Evolutionary conservation across 2,888 invertebrate genomes (phyloP).

Genomic region (Ptycholaimellus sp.): DNA sequence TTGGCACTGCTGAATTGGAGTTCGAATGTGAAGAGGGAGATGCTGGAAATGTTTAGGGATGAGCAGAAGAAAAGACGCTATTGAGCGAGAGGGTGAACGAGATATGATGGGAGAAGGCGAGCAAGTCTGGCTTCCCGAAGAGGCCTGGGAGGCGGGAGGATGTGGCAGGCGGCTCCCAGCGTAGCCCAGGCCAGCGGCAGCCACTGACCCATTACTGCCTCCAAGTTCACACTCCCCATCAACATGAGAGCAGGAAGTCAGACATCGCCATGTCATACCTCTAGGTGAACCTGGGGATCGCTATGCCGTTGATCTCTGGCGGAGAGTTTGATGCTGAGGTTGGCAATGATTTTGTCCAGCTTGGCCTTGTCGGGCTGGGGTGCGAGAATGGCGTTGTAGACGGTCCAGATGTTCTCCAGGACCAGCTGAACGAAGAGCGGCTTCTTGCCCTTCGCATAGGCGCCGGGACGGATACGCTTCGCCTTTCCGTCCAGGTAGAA

Average conservation of each 20-base stretch:
- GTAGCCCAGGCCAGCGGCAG: too few relatives aligned
- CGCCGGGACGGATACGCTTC: conserved; percentile 59
- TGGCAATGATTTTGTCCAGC: too few relatives aligned
- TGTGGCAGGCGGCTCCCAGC: too few relatives aligned
- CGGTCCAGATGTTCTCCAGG: conserved; percentile 64
- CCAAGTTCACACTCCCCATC: conserved; percentile 18
- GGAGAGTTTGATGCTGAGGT: too few relatives aligned
- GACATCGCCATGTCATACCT: not conserved
- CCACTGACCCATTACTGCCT: conserved; percentile 57
- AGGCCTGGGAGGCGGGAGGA: conserved; percentile 51
- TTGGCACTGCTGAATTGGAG: too few relatives aligned
- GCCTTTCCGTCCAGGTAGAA: too few relatives aligned
- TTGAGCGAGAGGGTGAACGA: too few relatives aligned
- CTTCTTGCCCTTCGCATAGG: too few relatives aligned
- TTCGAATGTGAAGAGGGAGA: too few relatives aligned
- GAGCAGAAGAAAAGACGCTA: not conserved
- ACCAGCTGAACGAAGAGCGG: conserved; percentile 75
- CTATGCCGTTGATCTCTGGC: conserved; percentile 50
- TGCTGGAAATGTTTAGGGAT: too few relatives aligned
- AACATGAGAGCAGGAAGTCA: not conserved
- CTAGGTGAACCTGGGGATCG: too few relatives aligned
- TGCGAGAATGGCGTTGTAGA: conserved; percentile 50
- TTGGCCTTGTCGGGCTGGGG: conserved; percentile 38
- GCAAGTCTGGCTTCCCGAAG: conserved; percentile 53
- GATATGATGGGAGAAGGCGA: conserved; percentile 47